Conservation (phyloP, 2,797 vertebrate genomes). For the Pagetopsis macropterus region DNA sequence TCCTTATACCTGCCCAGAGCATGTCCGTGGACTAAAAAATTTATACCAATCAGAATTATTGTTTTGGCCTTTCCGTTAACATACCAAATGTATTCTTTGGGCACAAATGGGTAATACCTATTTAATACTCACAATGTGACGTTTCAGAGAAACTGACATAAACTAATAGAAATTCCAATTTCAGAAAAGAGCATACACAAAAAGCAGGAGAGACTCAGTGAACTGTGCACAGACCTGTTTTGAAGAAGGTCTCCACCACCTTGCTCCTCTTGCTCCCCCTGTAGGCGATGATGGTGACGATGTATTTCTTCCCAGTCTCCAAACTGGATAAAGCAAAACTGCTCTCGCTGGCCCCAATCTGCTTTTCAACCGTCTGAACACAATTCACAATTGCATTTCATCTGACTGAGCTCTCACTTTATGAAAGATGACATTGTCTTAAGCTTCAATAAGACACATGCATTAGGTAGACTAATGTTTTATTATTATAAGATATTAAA, state of each 20-base stretch:
- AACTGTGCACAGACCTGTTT: constrained; percentile 80
- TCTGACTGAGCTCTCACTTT: background rate
- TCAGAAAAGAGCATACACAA: background rate
- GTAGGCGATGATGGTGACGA: constrained; percentile 84
- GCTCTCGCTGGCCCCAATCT: constrained; percentile 70
- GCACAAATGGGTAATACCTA: background rate
- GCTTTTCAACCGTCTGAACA: constrained; percentile 78
- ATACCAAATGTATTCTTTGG: no score
- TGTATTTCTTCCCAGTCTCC: constrained; percentile 80
- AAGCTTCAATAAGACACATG: background rate
- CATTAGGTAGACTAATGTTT: background rate
- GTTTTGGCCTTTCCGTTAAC: no score
- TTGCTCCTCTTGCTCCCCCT: constrained; percentile 84
- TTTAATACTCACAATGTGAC: background rate
- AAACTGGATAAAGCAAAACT: constrained; percentile 80
- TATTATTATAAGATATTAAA: background rate
- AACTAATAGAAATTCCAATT: no score
- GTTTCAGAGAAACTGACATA: no score
- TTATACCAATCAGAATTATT: no score
- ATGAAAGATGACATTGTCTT: background rate
- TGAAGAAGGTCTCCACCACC: constrained; percentile 79
- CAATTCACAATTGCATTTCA: constrained; percentile 18
- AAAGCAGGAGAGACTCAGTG: background rate
- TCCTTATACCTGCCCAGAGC: no score
- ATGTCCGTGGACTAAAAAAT: no score